Base-by-base conservation (phyloP, 2,888 invertebrate species). In the Apamea epomidion region DNA sequence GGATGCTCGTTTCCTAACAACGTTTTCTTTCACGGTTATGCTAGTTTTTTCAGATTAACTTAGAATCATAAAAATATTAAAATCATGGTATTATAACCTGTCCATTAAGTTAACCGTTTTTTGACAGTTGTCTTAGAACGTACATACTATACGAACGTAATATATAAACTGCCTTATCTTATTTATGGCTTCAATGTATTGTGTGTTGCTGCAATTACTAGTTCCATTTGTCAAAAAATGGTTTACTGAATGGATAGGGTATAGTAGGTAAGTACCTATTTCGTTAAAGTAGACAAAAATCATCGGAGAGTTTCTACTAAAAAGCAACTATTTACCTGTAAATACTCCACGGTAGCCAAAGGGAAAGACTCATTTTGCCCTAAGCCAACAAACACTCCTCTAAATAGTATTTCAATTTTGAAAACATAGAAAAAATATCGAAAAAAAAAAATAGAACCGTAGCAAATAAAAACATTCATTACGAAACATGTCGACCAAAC, bases 401-500 rank as follows among this genome's bases (percentile, higher is more conserved):
- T 75, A 86, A 75, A 78, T 74, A 67, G 68, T 68, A 74, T 85
- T 82, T 45, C 62, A 74, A 76, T 45, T 67, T 64, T 4, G 73
- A 82, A 81, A 85, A 64, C 25, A 18, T 29, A 21, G 25, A n/a
- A 62, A 78, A 82, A 79, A 82, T 76, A 73, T 37, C 3, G 0
- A 37, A 48, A 84, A 81, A 84, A 85, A 74, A 80, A 74, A 42
- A 70, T 25, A 67, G 37, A 72, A 74, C 70, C 72, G 32, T 51
- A 72, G 74, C 83, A 89, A 90, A 89, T 89, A 90, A 81, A 89
- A 90, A 88, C 81, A 87, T 88, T 90, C 89, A 90, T 90, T 90
- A 90, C 76, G 84, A 85, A 90, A 90, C 84, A 87, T 87, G 84
- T 88, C 87, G 82, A 68, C 86, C 87, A 87, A 90, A 90, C 84